phyloP scores from a whole-genome alignment of 2,888 invertebrate genomes.

The Leptinotarsa rubiginosa region DNA sequence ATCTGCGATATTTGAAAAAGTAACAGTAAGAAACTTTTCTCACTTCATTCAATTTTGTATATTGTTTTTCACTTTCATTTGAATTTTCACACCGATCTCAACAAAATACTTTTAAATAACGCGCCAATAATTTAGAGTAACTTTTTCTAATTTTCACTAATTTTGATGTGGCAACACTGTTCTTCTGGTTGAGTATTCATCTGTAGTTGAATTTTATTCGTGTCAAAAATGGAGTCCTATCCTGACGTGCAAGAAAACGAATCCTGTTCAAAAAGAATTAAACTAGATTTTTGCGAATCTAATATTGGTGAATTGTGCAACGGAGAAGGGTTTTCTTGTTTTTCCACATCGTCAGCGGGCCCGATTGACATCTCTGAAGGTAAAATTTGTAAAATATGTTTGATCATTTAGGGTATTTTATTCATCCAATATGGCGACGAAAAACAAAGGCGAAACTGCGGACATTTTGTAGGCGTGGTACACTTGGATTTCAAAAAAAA shows the following conservation, averaged over 20 bases:
- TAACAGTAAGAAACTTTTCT: too few species aligned
- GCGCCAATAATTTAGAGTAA: too few species aligned
- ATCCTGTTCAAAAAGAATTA: slow-evolving; percentile 65
- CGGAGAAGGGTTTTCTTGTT: slow-evolving; percentile 61
- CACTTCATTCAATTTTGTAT: too few species aligned
- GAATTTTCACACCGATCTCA: too few species aligned
- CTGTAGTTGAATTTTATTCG: slow-evolving; percentile 59
- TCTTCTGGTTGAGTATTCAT: too few species aligned
- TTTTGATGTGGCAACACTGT: too few species aligned
- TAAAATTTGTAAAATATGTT: slow-evolving; percentile 66
- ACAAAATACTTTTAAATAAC: too few species aligned
- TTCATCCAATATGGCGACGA: slow-evolving; percentile 65
- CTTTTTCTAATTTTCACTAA: too few species aligned
- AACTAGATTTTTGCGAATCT: slow-evolving; percentile 61
- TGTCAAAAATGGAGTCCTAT: slow-evolving; percentile 67
- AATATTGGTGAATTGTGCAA: slow-evolving; percentile 63
- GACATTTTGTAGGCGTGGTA: slow-evolving; percentile 68
- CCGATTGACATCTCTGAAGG: slow-evolving; percentile 64
- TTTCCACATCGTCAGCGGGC: slow-evolving; percentile 59
- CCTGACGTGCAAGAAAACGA: slow-evolving; percentile 65
- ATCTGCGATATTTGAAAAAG: too few species aligned
- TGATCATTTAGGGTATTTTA: slow-evolving; percentile 63
- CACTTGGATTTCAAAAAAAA: slow-evolving; percentile 42
- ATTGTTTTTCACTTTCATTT: too few species aligned
- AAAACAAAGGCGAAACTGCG: slow-evolving; percentile 60